phyloP scores from a whole-genome alignment of 2,888 invertebrate genomes.

The Drosophila kokeensis region DNA sequence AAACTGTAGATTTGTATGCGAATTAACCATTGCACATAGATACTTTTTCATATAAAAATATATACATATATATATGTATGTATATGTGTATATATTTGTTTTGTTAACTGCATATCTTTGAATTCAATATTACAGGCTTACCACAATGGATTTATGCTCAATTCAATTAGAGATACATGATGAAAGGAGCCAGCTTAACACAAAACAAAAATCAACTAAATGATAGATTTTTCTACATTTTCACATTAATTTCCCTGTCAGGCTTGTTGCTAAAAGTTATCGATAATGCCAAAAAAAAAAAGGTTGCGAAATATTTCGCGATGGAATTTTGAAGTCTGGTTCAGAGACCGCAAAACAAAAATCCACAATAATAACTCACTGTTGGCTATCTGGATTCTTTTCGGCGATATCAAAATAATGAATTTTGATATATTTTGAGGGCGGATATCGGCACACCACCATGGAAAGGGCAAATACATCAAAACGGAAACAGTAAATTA shows the following conservation, averaged over 20 bases:
- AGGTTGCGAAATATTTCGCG: too few relatives aligned
- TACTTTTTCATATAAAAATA: neutral
- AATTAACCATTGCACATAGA: neutral
- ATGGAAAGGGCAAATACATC: neutral
- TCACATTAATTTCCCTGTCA: neutral
- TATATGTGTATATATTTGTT: neutral
- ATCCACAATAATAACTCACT: neutral
- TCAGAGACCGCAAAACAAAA: too few relatives aligned
- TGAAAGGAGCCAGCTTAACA: neutral
- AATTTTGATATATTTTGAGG: too few relatives aligned
- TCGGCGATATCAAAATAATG: neutral
- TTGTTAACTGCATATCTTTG: too few relatives aligned
- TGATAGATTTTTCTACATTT: accelerated
- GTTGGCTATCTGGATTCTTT: neutral
- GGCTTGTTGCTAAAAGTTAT: neutral
- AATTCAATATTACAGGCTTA: neutral
- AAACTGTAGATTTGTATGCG: neutral
- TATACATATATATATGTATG: neutral
- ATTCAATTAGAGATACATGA: neutral
- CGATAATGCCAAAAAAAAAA: too few relatives aligned
- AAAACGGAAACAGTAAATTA: neutral
- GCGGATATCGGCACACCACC: neutral
- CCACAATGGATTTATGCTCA: neutral
- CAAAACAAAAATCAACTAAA: neutral
- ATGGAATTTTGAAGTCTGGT: too few relatives aligned